Base-by-base conservation (phyloP, 1,140 invertebrate genomes). In the Bombyx mandarina region DNA sequence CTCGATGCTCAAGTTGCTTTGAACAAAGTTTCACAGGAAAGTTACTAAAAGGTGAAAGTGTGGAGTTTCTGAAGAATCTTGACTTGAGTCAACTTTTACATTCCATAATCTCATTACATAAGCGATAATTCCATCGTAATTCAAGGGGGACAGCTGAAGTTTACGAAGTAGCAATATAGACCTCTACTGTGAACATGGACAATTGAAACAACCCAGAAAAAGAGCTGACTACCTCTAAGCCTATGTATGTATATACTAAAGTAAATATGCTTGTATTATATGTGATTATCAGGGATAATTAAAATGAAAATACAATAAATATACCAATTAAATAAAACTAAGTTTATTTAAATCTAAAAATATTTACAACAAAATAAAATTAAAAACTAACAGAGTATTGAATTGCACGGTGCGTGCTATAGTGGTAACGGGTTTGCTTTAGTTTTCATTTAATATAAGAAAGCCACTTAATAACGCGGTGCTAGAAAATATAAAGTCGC, bases 341-440 rank as follows among this genome's bases (percentile, higher is more conserved):
- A 9, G 22, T 82, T 82, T 79, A 79, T 82, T 78, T 67, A 75
- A 71, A 77, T 73, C 71, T 67, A 81, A 77, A 79, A 73, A 75
- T 86, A 86, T 86, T 85, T 86, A 86, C 83, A 86, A 83, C 26
- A 35, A 35, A 35, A 35, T 35, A 35, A 79, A 78, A 61, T 48
- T 73, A 79, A 83, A 58, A 58, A 60, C 75, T 85, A 85, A 70
- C 57, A 75, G 82, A 86, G 83, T 86, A 86, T 83, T 82, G 73
- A 82, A 82, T 81, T 83, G 81, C 79, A 71, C 74, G 60, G 73
- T 63, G 72, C 66, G 66, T 69, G 65, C 66, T 64, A 64, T 66
- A 75, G 66, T 81, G 80, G 76, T 81, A 83, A 82, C 78, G 73
- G 1, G 26, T 35, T 35, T 35, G 26, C 26, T 35, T 2, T 35